Percentiles rank a stretch among this genome's conserved stretches.
phyloP scores from a whole-genome alignment of 2,888 invertebrate species.

The Lasioglossum vierecki region DNA sequence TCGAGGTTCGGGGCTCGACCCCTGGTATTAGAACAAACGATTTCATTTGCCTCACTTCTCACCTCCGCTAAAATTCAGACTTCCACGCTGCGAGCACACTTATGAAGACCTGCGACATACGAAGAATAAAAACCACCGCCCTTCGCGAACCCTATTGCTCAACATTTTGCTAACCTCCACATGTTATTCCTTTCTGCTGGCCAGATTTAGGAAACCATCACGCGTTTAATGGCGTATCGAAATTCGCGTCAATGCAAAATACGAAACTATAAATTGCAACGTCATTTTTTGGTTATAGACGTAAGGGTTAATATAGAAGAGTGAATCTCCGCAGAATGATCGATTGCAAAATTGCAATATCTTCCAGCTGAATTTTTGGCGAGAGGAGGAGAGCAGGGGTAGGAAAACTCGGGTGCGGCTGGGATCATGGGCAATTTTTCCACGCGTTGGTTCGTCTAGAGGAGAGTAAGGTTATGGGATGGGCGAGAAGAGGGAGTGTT shows the following conservation, averaged over 20 bases:
- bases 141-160: neutral
- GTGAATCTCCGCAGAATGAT: neutral
- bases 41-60: conserved; percentile 61
- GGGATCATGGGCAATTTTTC: neutral
- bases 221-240: neutral
- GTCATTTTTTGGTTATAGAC: too few relatives aligned
- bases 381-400: neutral
- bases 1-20: conserved; percentile 59
- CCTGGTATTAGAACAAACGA: conserved; percentile 71
- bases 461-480: neutral
- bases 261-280: too few relatives aligned
- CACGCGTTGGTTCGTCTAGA: neutral
- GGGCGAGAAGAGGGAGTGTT: neutral
- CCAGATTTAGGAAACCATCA: neutral
- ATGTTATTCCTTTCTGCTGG: neutral
- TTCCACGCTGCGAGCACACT: neutral
- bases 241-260: too few relatives aligned
- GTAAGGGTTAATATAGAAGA: too few relatives aligned
- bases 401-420: neutral
- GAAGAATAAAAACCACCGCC: neutral
- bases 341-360: neutral
- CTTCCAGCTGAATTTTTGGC: neutral
- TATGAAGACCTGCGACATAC: neutral
- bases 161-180: neutral
- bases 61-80: neutral